Evolutionary conservation across 2,888 invertebrate genomes (phyloP).

Genomic region (Ochlodes sylvanus): DNA sequence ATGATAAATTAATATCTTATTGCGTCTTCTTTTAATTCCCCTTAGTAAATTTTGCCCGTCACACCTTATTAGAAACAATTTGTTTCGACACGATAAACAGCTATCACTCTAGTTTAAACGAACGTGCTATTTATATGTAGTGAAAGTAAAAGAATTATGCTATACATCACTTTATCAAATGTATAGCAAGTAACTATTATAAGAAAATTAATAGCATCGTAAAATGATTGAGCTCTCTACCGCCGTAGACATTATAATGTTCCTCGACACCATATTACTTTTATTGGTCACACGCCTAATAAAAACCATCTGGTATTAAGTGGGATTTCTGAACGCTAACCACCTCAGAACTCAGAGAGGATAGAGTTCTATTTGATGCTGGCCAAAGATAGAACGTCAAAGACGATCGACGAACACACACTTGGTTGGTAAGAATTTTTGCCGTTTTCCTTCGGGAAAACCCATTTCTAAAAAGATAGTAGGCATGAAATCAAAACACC

Average conservation of each 20-base stretch:
- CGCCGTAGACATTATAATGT: neutral
- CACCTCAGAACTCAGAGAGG: too few relatives aligned
- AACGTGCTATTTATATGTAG: constrained; percentile 6
- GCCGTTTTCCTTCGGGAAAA: too few relatives aligned
- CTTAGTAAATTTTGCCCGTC: neutral
- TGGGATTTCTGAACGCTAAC: too few relatives aligned
- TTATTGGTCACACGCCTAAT: neutral
- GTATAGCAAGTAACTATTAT: constrained; percentile 16
- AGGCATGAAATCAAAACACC: too few relatives aligned
- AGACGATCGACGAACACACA: too few relatives aligned
- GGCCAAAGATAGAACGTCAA: too few relatives aligned
- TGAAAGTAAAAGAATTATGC: constrained; percentile 17
- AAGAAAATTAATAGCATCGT: constrained; percentile 12
- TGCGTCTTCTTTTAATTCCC: neutral
- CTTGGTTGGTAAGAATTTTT: too few relatives aligned
- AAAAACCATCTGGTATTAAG: neutral
- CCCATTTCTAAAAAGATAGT: too few relatives aligned
- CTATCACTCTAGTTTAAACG: constrained; percentile 6
- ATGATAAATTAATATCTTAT: neutral
- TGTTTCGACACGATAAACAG: constrained; percentile 6
- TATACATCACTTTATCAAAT: constrained; percentile 12
- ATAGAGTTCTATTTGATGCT: too few relatives aligned
- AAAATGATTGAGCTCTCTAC: constrained; percentile 3
- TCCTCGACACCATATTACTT: neutral
- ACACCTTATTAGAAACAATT: constrained; percentile 4